phyloP scores from a whole-genome alignment of 1,140 invertebrate genomes.

The Dendroctonus valens region DNA sequence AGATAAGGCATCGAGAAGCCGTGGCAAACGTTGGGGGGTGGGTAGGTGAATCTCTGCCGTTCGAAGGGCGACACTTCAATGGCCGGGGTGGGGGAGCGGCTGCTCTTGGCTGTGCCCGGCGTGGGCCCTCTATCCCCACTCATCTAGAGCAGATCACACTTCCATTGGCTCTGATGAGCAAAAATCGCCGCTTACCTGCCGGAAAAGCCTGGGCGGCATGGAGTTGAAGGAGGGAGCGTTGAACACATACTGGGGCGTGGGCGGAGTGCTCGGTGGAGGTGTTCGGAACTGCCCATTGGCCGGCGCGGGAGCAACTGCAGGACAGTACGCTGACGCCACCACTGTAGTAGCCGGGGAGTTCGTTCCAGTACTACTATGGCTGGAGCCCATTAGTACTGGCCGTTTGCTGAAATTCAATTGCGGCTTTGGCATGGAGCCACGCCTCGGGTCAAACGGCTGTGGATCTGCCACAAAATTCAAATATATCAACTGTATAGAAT shows the following conservation, averaged over 20 bases:
- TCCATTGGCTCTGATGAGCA: neutral
- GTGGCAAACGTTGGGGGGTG: conserved; percentile 44
- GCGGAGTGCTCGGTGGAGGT: conserved; percentile 45
- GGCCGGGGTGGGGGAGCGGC: conserved; percentile 48
- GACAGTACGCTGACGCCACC: conserved; percentile 41
- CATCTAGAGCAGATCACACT: conserved; percentile 36
- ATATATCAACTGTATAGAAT: neutral
- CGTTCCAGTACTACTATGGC: conserved; percentile 46
- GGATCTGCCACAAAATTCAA: conserved; percentile 7
- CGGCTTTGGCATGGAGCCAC: conserved; percentile 22
- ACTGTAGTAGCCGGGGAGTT: conserved; percentile 48
- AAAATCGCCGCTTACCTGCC: conserved; percentile 38
- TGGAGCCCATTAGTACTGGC: conserved; percentile 37
- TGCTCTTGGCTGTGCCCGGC: conserved; percentile 44
- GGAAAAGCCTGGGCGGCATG: conserved; percentile 41
- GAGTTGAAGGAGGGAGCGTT: conserved; percentile 25
- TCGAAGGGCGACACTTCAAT: conserved; percentile 41
- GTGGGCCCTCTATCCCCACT: conserved; percentile 44
- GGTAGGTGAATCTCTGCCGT: conserved; percentile 42
- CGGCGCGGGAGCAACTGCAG: conserved; percentile 15
- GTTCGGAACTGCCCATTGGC: conserved; percentile 33
- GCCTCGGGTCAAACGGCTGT: conserved; percentile 18
- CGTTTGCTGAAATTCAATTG: conserved; percentile 9
- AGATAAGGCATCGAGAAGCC: conserved; percentile 49
- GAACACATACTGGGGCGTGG: conserved; percentile 39